These are phyloP conservation scores for Acanthis flammea DNA, from an alignment of 2,797 vertebrate species.

Conservation along the genomic window DNA sequence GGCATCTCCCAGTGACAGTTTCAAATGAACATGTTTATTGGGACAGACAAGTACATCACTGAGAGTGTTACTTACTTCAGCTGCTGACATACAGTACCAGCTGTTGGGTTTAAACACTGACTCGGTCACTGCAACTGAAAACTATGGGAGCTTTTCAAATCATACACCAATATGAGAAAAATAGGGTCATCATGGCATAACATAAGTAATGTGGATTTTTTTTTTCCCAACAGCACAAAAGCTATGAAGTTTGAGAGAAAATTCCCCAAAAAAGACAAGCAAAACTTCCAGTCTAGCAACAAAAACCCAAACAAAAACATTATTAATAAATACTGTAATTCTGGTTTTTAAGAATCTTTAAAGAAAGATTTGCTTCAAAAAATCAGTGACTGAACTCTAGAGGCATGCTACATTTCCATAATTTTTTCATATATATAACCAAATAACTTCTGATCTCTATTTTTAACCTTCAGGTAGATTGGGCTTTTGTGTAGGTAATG, in stretches of 20 bases:
- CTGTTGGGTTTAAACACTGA: constrained; percentile 78
- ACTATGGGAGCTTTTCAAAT: constrained; percentile 75
- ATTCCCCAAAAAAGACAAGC: accelerated
- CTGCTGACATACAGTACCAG: constrained; percentile 76
- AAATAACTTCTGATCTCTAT: background rate
- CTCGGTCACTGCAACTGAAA: constrained; percentile 66
- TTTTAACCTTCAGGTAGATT: background rate
- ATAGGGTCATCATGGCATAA: background rate
- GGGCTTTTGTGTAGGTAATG: background rate
- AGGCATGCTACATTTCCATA: background rate
- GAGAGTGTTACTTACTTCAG: constrained; percentile 81
- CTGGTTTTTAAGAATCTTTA: background rate
- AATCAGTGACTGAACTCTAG: background rate
- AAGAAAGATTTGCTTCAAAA: background rate
- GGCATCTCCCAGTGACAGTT: constrained; percentile 82
- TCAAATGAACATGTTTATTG: constrained; percentile 87
- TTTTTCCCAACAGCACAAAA: background rate
- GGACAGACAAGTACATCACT: constrained; percentile 86
- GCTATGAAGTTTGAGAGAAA: background rate
- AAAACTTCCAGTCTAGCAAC: background rate
- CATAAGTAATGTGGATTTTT: background rate
- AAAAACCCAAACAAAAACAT: background rate
- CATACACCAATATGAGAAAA: constrained; percentile 45
- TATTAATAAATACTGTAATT: background rate
- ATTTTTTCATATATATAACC: background rate